Evolutionary conservation across 2,113 vertebrate genomes (phyloP).

Genomic region (Gasterosteus nipponicus): DNA sequence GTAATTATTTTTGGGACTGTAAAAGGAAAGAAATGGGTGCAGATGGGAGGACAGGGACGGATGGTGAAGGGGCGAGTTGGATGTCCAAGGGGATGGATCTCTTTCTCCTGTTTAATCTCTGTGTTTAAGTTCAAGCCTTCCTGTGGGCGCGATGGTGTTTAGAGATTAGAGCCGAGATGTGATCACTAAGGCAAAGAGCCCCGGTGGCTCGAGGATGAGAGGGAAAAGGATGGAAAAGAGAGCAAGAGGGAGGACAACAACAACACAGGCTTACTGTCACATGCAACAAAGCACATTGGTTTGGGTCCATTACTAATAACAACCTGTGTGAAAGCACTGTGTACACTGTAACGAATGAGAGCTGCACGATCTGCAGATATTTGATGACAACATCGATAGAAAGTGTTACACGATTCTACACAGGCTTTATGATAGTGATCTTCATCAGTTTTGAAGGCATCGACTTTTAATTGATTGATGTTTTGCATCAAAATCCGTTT

Average conservation of each 20-base stretch:
- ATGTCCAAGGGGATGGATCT: slow-evolving; percentile 16
- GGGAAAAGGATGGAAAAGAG: too few relatives aligned
- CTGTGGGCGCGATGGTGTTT: slow-evolving; percentile 28
- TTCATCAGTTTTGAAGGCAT: background rate
- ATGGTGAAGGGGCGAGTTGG: background rate
- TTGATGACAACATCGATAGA: background rate
- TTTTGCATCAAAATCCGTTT: background rate
- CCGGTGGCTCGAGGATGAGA: background rate
- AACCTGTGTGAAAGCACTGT: background rate
- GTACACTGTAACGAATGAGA: background rate
- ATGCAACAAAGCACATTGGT: background rate
- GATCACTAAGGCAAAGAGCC: slow-evolving; percentile 9
- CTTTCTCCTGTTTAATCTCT: slow-evolving; percentile 34
- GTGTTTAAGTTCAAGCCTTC: slow-evolving; percentile 19
- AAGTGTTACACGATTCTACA: background rate
- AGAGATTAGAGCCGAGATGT: slow-evolving; percentile 35
- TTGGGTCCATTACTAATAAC: background rate
- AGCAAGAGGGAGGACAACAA: background rate
- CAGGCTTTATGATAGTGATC: background rate
- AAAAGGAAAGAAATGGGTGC: slow-evolving; percentile 1
- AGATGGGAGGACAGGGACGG: slow-evolving; percentile 2
- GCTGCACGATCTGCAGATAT: slow-evolving; percentile 11
- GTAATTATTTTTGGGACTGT: slow-evolving; percentile 42
- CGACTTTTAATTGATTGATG: background rate
- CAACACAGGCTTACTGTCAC: background rate